phyloP scores from a whole-genome alignment of 2,113 vertebrate genomes.

The Catharus bicknelli region DNA sequence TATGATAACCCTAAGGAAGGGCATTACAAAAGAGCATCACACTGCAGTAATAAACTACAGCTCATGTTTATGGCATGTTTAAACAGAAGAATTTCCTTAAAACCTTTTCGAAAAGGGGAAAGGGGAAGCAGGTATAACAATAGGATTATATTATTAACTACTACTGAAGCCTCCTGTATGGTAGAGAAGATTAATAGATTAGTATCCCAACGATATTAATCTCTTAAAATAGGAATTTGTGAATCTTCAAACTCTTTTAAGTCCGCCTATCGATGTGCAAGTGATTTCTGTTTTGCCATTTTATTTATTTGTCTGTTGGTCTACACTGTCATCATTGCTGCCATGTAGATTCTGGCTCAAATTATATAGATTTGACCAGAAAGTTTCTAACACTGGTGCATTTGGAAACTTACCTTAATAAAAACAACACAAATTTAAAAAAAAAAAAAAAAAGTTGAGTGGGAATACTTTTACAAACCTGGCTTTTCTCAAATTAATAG shows the following conservation, averaged over 20 bases:
- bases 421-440: neutral
- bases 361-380: neutral
- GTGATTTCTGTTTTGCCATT: neutral
- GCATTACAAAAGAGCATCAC: neutral
- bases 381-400: neutral
- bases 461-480: neutral
- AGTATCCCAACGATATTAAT: neutral
- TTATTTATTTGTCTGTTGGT: neutral
- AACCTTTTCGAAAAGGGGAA: neutral
- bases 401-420: neutral
- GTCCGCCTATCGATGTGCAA: rapidly evolving
- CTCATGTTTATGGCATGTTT: neutral
- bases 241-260: neutral
- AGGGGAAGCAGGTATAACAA: neutral
- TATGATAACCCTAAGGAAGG: neutral
- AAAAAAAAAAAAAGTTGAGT: neutral
- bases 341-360: neutral
- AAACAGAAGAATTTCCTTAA: neutral
- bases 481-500: neutral
- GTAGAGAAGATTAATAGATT: neutral
- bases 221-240: neutral
- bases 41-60: neutral
- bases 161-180: neutral
- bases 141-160: neutral
- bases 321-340: neutral